Evolutionary conservation across 2,113 vertebrate species (phyloP), one percentile per base, ranked within the genome.

Genomic region (Lampris megalopsis): DNA sequence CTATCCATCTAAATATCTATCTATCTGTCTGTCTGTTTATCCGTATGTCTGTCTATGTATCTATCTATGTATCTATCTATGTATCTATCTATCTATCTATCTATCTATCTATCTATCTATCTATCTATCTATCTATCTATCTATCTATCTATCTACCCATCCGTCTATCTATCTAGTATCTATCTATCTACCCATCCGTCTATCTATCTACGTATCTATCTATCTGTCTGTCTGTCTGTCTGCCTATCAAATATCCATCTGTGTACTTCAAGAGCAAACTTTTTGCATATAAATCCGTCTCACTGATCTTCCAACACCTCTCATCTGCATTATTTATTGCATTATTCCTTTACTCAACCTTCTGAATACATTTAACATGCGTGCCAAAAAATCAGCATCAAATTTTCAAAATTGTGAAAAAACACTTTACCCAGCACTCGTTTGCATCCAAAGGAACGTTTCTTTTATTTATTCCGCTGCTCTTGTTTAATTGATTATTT

Each of bases 401-500:
- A 82, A 88, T 80, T 90, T 89, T 89, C 71, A 91, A 75, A 82
- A 76, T 75, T 87, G 66, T 11, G 80, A 86, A 87, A 70, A 81
- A 86, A 84, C 78, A 80, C 82, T 89, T 88, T 88, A 64, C 79
- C 77, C 84, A 72, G 81, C 75, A 49, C 81, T 88, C 76, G 85
- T 90, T 89, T 92, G 86, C 87, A 91, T 90, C 86, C 77, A 87
- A 85, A 83, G 77, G 86, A 86, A 77, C 69, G 52, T 69, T 45
- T 90, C 70, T 88, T 87, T 92, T 91, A 89, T 92, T 90, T 75
- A 87, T 85, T n/a, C 45, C 68, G 61, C 65, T 42, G 66, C 87
- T 93, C 86, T 65, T 92, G 87, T 89, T 92, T 90, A 90, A 91
- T 92, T 89, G 82, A 91, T 92, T 90, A 84, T 90, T 91, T 92